Evolutionary conservation across 2,797 vertebrate species (phyloP).

Genomic region (Sebastes hubbsi): DNA sequence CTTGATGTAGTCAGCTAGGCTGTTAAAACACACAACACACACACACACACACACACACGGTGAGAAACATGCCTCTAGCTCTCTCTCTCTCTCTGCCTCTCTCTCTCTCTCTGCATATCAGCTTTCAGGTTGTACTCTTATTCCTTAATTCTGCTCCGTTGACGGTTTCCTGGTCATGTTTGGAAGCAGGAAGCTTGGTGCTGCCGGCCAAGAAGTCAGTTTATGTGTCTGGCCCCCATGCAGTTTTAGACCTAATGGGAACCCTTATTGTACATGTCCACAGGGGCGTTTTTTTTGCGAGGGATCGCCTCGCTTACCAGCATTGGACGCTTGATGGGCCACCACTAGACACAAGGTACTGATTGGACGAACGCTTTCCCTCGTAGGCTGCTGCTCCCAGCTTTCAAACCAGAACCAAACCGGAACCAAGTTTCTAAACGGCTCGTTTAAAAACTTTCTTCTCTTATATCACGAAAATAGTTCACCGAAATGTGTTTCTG

Average conservation of each 20-base stretch:
- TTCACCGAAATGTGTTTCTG: no score
- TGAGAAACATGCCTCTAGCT: constrained; percentile 26
- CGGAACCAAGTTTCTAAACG: no score
- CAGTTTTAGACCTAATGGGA: not conserved
- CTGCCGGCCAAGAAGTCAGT: constrained; percentile 13
- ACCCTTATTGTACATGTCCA: not conserved
- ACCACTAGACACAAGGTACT: no score
- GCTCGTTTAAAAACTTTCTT: no score
- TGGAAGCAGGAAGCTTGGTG: constrained; percentile 21
- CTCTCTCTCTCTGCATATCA: constrained; percentile 7
- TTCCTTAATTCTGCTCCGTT: constrained; percentile 12
- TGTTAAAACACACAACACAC: constrained; percentile 39
- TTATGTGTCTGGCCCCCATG: constrained; percentile 11
- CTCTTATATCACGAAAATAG: no score
- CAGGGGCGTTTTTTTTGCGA: no score
- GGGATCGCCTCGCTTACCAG: no score
- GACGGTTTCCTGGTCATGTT: constrained; percentile 44
- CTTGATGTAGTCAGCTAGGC: constrained; percentile 62
- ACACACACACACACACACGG: constrained; percentile 21
- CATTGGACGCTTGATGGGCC: no score
- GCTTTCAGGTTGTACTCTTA: constrained; percentile 35
- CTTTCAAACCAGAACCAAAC: no score
- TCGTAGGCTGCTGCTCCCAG: no score
- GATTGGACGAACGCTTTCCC: no score
- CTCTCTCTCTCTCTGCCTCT: not conserved